Evolutionary conservation across 2,797 vertebrate species (phyloP), one percentile per base, ranked within the genome.

Genomic region (Meriones psammophilus): DNA sequence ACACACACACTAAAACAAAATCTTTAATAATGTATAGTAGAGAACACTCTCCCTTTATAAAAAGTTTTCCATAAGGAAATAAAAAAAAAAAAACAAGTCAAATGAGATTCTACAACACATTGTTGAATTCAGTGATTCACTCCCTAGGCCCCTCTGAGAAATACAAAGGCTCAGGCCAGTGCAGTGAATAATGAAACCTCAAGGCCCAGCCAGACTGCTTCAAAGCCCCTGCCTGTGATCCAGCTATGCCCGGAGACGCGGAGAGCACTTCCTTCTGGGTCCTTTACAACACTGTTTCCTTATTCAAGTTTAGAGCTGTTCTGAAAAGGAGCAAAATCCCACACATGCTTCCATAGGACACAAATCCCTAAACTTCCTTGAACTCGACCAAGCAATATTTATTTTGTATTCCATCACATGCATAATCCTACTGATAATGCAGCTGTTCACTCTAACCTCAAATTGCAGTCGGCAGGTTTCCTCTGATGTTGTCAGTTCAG

Each of bases 281-380:
- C 28, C 71, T 14, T 46, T 85, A 8, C 20, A 33, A 79, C 33
- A 33, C 7, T 7, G 3, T 90, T 79, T 42, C 30, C 12, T 88
- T 64, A 22, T 78, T 84, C 76, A 73, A 81, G 17, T 92, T 89
- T 89, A 73, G 58, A 92, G 39, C 78, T 62, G 24, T 77, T 91
- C n/a, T 69, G 0, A 9, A 86, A 15, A 69, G 88, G 5, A 22
- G 46, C 26, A 17, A 83, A 4, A 62, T 15, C 15, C 12, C 3
- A 54, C 76, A 3, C 22, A 33, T 33, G 33, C 15, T 42, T 12
- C 8, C 73, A n/a, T n/a, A 68, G 3, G 39, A n/a, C 2, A 71
- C 42, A 74, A 74, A 60, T 78, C 33, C 78, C 76, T 71, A 60
- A 85, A 60, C 64, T 4, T 54, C 66, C 8, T 66, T 18, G 5